Percentiles rank a stretch among this genome's conserved stretches.
Conservation (phyloP, 2,797 vertebrate species). For the Myiotriccus ornatus region DNA sequence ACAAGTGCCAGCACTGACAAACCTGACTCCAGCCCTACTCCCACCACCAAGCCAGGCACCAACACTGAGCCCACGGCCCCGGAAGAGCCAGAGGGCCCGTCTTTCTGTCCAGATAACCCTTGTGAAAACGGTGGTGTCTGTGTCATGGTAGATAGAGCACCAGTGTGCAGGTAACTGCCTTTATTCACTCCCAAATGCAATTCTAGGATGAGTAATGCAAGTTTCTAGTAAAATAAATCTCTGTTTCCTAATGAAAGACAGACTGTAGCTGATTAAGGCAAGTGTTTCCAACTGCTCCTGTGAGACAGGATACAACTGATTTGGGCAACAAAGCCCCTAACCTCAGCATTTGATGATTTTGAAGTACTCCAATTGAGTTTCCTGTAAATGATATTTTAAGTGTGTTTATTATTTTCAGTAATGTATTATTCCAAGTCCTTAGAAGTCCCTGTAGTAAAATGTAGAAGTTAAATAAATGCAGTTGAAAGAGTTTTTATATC, state of each 20-base stretch:
- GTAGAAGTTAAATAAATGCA: neutral
- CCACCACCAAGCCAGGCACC: neutral
- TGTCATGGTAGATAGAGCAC: neutral
- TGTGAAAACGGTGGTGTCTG: conserved; percentile 85
- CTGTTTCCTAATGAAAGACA: neutral
- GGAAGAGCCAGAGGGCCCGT: neutral
- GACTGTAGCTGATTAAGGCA: neutral
- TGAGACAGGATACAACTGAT: neutral
- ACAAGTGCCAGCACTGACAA: neutral
- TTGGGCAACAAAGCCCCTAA: neutral
- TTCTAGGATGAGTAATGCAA: neutral
- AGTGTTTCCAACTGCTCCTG: neutral
- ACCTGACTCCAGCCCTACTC: neutral
- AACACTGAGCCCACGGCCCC: neutral
- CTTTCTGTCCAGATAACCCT: conserved; percentile 52
- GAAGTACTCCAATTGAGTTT: neutral
- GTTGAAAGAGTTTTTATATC: neutral
- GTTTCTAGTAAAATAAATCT: neutral
- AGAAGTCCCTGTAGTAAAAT: neutral
- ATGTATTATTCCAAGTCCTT: neutral
- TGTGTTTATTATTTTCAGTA: neutral
- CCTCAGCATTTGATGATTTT: neutral
- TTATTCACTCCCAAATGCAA: neutral
- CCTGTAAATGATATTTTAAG: neutral
- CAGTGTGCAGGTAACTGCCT: conserved; percentile 80